phyloP scores from a whole-genome alignment of 2,888 invertebrate genomes.

The Ypsolopha sequella region DNA sequence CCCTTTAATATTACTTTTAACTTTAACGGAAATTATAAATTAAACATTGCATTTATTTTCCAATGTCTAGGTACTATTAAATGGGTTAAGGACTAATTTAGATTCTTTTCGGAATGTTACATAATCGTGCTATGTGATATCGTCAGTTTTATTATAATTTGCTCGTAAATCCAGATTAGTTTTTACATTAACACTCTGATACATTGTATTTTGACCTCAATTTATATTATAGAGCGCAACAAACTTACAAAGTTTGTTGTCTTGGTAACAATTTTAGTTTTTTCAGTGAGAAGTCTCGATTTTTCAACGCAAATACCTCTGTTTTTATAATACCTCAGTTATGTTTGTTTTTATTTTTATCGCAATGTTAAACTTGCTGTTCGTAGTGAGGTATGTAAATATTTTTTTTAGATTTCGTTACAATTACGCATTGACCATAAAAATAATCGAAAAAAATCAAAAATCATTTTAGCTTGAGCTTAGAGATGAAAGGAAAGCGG shows the following conservation, averaged over 20 bases:
- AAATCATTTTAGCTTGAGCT: slow-evolving; percentile 48
- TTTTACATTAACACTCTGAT: slow-evolving; percentile 22
- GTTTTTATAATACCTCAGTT: slow-evolving; percentile 56
- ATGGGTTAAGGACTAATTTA: slow-evolving; percentile 35
- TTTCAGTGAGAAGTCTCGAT: slow-evolving; percentile 17
- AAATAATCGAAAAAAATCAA: slow-evolving; percentile 2
- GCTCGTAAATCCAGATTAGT: background rate
- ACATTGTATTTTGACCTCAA: slow-evolving; percentile 29
- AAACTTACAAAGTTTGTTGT: slow-evolving; percentile 21
- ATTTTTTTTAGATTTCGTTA: slow-evolving; percentile 16
- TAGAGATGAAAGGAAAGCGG: slow-evolving; percentile 45
- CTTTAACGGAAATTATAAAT: too few species aligned
- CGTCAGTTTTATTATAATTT: slow-evolving; percentile 24
- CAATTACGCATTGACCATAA: slow-evolving; percentile 2
- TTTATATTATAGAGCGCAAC: slow-evolving; percentile 18
- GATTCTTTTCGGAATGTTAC: slow-evolving; percentile 47
- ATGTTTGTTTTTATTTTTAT: slow-evolving; percentile 63
- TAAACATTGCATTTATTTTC: slow-evolving; percentile 48
- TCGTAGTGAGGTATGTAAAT: slow-evolving; percentile 18
- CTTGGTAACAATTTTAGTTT: slow-evolving; percentile 3
- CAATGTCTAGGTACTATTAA: slow-evolving; percentile 29
- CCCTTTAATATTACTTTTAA: too few species aligned
- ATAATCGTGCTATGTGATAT: slow-evolving; percentile 64
- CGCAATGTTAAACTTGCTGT: slow-evolving; percentile 49
- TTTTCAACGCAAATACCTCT: slow-evolving; percentile 47